Evolutionary conservation across 2,888 invertebrate genomes (phyloP), one percentile per base, ranked within the genome.

Genomic region (Scaptomyza cyrtandrae): DNA sequence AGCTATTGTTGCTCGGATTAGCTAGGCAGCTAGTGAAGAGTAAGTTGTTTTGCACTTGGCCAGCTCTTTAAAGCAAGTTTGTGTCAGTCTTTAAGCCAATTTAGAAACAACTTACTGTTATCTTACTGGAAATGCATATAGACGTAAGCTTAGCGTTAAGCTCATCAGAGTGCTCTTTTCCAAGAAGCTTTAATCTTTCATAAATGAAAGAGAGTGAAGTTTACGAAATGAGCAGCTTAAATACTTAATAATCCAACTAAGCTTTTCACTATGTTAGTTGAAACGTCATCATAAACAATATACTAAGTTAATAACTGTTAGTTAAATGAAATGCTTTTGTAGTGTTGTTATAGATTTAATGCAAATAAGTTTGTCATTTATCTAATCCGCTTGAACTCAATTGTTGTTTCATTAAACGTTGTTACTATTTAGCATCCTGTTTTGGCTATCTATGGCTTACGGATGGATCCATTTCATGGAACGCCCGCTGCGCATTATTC

Each of bases 401-500:
- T 27, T 62, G 16, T 35, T 31, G 64, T 24, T 54, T 14, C 11
- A 27, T 27, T 4, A 35, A 9, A 31, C 6, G 27, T 11, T 48
- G 48, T 9, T 41, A 19, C 7, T 16, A 14, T 44, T 55, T 10
- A 39, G 19, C 37, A 48, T 65, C 55, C 14, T 33, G 33, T 52
- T 19, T 45, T 35, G 45, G 29, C 16, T 31, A 64, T 46, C 53
- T 37, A 55, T 45, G 49, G 33, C 33, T 46, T 50, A 55, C 67
- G 61, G 43, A 41, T 45, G 33, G 29, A 11, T 24, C 24, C 2
- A 11, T 41, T 29, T 14, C 43, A 10, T 14, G 11, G 24, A 11
- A 19, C 14, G n/a, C 46, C 14, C 54, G 14, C n/a, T 24, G 60
- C 48, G 41, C 56, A 63, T 75, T 60, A 71, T 71, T 75, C 43